Evolutionary conservation across 2,888 invertebrate species (phyloP), one percentile per base, ranked within the genome.

Genomic region (Habroteleia sp.): DNA sequence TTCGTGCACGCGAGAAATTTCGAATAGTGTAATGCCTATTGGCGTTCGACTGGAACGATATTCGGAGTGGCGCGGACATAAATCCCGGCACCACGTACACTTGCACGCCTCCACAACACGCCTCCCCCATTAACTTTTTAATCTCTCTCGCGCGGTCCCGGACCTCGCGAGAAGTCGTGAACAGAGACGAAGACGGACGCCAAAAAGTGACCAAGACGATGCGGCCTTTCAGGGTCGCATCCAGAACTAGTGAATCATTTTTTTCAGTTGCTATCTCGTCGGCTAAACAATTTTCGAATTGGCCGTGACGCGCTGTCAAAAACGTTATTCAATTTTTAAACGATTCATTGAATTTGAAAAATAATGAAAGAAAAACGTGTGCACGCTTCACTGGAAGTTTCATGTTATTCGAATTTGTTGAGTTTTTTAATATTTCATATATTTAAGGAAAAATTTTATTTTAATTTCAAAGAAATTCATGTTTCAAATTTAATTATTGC

Each of bases 91-190:
- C 85, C 88, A 84, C 85, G 86, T 86, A 87, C 85, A 84, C 86
- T 84, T 83, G 84, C 85, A 86, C 88, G 87, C 87, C 88, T 86
- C 87, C 87, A 83, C 84, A 85, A 82, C 84, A 86, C 88, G 87
- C 88, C 88, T 73, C 73, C 84, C 86, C 87, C 87, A 88, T 88
- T 88, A 88, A 88, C 87, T 88, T 88, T 88, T 88, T 88, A 87
- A 88, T 73, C 58, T 88, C 87, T 86, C 86, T 84, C 80, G 60
- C 77, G 77, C 66, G 75, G 78, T 71, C 72, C 76, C 66, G 72
- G 77, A 77, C 80, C 78, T 56, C 80, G 79, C 75, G 65, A 65
- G 58, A 65, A 72, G 63, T 72, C 71, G 71, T 72, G 71, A 72
- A 63, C 71, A 42, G 48, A 56, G 62, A 71, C 41, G 54, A 72